Conservation (phyloP, 2,113 vertebrate species). For the Trochalopteron elliotii region DNA sequence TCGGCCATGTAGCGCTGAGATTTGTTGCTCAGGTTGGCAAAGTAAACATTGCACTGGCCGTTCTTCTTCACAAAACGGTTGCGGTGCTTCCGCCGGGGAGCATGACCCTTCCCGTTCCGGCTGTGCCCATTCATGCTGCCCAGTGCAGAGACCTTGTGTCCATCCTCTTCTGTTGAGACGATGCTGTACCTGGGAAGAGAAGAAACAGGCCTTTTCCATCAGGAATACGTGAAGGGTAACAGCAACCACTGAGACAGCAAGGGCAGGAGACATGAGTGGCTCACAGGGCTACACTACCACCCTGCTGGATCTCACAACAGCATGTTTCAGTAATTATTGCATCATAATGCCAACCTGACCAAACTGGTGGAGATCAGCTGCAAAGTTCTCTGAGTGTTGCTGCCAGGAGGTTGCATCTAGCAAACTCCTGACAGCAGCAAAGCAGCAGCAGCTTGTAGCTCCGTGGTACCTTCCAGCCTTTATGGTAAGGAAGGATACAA, state of each 20-base stretch:
- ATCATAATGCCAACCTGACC: neutral
- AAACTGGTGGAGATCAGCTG: neutral
- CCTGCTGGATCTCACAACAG: neutral
- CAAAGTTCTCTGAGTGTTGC: neutral
- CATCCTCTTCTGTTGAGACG: constrained; percentile 85
- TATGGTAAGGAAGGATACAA: neutral
- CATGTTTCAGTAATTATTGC: neutral
- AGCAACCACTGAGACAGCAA: neutral
- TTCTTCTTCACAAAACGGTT: constrained; percentile 99
- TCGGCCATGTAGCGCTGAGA: constrained; percentile 93
- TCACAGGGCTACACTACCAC: neutral
- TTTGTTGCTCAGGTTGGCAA: constrained; percentile 94
- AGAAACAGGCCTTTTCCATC: neutral
- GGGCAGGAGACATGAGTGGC: neutral
- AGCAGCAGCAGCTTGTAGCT: neutral
- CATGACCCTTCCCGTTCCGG: constrained; percentile 78
- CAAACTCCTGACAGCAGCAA: neutral
- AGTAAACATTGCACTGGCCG: constrained; percentile 94
- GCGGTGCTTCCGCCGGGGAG: constrained; percentile 81
- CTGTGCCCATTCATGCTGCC: constrained; percentile 79
- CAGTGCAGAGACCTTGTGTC: constrained; percentile 77
- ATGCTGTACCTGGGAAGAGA: constrained; percentile 80
- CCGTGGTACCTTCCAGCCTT: neutral
- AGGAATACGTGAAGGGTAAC: neutral
- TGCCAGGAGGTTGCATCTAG: neutral